Evolutionary conservation across 2,888 invertebrate species (phyloP), one percentile per base, ranked within the genome.

Genomic region (Oscheius sp.): DNA sequence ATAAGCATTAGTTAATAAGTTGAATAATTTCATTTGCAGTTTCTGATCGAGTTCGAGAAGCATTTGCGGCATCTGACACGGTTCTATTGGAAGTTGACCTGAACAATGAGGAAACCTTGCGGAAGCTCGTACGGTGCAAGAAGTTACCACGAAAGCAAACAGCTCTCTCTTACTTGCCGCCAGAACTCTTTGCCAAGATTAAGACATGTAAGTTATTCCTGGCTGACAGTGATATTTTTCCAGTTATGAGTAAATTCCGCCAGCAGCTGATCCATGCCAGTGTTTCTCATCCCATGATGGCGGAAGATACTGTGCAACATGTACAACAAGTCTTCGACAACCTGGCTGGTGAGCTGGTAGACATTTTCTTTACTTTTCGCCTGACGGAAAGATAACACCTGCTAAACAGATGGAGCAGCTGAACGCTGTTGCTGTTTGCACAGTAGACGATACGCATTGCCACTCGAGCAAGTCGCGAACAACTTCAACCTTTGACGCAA

Each of bases 31-130:
- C 16, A 53, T 49, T 79, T 83, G 88, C 88, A 88, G 90, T 92
- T 68, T 90, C 91, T 23, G 88, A 89, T 53, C 90, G 90, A 77
- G 90, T 89, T 64, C 91, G 90, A 78, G 83, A 88, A 69, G 91
- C 91, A n/a, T 91, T 91, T 85, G 84, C 88, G 16, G 84, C 87
- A 23, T 87, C 90, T 7, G 90, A 91, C 75, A 88, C 89, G 43
- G 89, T 91, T 21, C 89, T 90, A 84, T 90, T 92, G 84, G 91
- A 92, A 83, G 87, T 91, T 70, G 91, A 91, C 84, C 87, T 91
- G 46, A 91, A 90, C 5, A 90, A 91, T 83, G 89, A 89, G 81
- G 91, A 91, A 7, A 88, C 90, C 35, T 84, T 85, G 29, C 68
- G 76, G 7, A 74, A 75, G 29, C 70, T 86, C 58, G 73, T 81